phyloP scores from a whole-genome alignment of 2,888 invertebrate genomes.

The Andrena marginata region DNA sequence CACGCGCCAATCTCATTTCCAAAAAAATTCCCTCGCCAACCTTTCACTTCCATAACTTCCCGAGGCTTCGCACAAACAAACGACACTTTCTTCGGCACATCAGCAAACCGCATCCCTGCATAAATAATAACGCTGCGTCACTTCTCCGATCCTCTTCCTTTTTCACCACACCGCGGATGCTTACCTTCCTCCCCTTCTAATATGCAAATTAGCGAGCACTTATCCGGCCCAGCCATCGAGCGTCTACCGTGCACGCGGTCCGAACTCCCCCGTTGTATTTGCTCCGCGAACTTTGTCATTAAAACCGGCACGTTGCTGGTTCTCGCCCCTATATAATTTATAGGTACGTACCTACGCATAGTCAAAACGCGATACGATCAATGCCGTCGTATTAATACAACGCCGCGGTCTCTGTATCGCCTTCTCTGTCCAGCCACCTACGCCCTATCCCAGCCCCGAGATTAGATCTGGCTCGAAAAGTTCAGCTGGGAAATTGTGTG shows the following conservation, averaged over 20 bases:
- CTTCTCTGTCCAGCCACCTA: slow-evolving; percentile 58
- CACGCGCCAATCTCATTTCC: background rate
- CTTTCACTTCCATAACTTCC: background rate
- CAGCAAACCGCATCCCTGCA: background rate
- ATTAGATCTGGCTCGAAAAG: slow-evolving; percentile 67
- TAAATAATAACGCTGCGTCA: background rate
- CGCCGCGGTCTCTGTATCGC: slow-evolving; percentile 24
- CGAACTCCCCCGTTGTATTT: slow-evolving; percentile 13
- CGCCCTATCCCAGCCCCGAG: slow-evolving; percentile 58
- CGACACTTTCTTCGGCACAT: background rate
- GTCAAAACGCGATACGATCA: slow-evolving; percentile 68
- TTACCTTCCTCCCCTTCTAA: slow-evolving; percentile 5
- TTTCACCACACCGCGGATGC: background rate
- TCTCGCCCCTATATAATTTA: slow-evolving; percentile 62
- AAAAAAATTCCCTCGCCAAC: background rate
- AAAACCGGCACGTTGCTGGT: slow-evolving; percentile 32
- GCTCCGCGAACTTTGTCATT: slow-evolving; percentile 56
- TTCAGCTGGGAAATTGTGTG: slow-evolving; percentile 63
- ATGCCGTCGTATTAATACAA: slow-evolving; percentile 60
- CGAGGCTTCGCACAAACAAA: background rate
- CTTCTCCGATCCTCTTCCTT: background rate
- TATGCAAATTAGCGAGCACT: slow-evolving; percentile 26
- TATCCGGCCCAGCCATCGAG: slow-evolving; percentile 25
- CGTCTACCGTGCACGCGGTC: slow-evolving; percentile 27
- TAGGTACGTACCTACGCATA: slow-evolving; percentile 60